Evolutionary conservation across 2,113 vertebrate genomes (phyloP), one percentile per base, ranked within the genome.

Genomic region (Syrmaticus mikado): DNA sequence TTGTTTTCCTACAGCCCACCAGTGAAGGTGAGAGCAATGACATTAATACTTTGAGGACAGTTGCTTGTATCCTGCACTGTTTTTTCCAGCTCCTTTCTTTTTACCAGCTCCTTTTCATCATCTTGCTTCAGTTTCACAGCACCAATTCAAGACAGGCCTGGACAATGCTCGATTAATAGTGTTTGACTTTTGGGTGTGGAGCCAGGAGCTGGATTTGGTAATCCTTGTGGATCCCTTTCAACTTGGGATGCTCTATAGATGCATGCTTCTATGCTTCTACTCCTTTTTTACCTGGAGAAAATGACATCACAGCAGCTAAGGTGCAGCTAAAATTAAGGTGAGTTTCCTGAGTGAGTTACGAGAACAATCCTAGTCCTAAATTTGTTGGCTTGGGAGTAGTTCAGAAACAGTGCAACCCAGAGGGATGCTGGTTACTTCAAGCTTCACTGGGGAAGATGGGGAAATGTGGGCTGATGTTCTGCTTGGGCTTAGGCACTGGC

Each of bases 371-470:
- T 2, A 1, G 30, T 27, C 41, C 15, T 55, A 25, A 10, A 15
- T 2, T 17, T 13, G 13, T 10, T 18, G 18, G 30, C 8, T 21
- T 25, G 55, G 50, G 43, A 79, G 20, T n/a, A 28, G 36, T n/a
- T 58, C 36, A 45, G 5, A 52, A 64, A n/a, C 50, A 65, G 21
- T 28, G 6, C 30, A n/a, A 1, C 18, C 16, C 5, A 10, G 17
- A 74, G 14, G 13, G 41, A 40, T 52, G 60, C 46, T 52, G 66
- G 22, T 45, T 55, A 17, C 1, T 3, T 28, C 46, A 24, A 78
- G 20, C n/a, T 64, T 34, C 0, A 2, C 11, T 52, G 21, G 0
- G 1, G 3, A 12, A 15, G 38, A 12, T 4, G 2, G 28, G n/a
- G 13, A 4, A 15, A 45, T 4, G 11, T 1, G 3, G 14, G 10